Base-by-base conservation (phyloP, 2,113 vertebrate genomes). In the Nerophis ophidion region DNA sequence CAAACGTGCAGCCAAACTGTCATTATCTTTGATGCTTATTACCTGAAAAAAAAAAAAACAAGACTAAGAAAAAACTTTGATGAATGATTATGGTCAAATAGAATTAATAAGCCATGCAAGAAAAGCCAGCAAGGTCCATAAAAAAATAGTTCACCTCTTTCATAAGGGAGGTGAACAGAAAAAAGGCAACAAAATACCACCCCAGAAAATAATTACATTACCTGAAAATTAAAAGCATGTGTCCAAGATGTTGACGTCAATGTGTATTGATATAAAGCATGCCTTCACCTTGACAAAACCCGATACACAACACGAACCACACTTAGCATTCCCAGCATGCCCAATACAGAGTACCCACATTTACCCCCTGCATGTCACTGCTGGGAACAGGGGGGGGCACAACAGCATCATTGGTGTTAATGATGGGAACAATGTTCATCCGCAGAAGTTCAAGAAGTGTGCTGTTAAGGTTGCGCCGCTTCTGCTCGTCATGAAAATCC, bases 351-450 rank as follows among this genome's bases (percentile, higher is more conserved):
- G 82, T 85, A 95, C 94, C 88, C 90, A 97, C 95, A 92, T 98
- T 95, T 91, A 95, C 93, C 85, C 97, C 97, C 93, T 98, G 96
- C 4, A 98, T 88, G 72, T 99, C 97, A 84, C 95, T 98, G 80
- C 91, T 99, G 35, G 96, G 95, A 74, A 98, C 95, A 19, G 96
- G 93, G 63, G 97, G 97, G 17, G 97, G 92, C 65, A 97, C 95
- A 40, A 99, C 96, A 1, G 96, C 96, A 6, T 99, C 97, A 0
- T 99, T 99, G 42, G 97, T 98, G 84, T 99, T 99, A 81, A 99
- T 93, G 72, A 99, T 99, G 15, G 97, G 97, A 5, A 99, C 97
- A 0, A 99, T 99, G 84, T 99, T 99, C 96, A 99, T 99, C 44
- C 96, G 90, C 19, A 99, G 88, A 60, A 99, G 90, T 65, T 99